phyloP scores from a whole-genome alignment of 2,113 vertebrate genomes.

The Pelecanus crispus region DNA sequence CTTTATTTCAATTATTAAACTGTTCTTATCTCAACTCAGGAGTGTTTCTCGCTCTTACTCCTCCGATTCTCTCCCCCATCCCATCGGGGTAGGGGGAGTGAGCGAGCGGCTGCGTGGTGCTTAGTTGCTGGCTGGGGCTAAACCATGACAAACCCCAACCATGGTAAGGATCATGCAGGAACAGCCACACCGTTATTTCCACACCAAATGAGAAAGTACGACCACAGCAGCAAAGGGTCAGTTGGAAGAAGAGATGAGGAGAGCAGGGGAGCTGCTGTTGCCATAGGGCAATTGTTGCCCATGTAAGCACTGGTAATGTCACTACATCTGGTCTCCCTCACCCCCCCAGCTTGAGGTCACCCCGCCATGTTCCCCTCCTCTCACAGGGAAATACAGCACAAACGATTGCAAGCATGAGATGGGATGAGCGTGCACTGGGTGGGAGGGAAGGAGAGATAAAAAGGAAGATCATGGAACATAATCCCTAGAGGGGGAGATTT shows the following conservation, averaged over 20 bases:
- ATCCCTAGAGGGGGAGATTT: background rate
- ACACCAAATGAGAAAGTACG: background rate
- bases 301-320: background rate
- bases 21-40: no score
- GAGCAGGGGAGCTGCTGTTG: background rate
- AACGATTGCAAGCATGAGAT: background rate
- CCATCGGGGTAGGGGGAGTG: no score
- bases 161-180: background rate
- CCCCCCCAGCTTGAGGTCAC: background rate
- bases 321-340: background rate
- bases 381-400: rapidly evolving
- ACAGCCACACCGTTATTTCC: background rate
- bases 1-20: no score
- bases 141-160: rapidly evolving
- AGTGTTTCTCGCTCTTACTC: no score
- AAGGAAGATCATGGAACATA: background rate
- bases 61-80: no score
- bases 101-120: no score
- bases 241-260: background rate
- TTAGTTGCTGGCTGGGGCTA: no score
- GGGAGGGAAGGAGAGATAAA: background rate
- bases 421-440: background rate
- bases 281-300: no score
- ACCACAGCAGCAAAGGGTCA: rapidly evolving
- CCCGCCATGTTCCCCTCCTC: rapidly evolving